Conservation (phyloP, 2,797 vertebrate species). For the Yasuhikotakia modesta region DNA sequence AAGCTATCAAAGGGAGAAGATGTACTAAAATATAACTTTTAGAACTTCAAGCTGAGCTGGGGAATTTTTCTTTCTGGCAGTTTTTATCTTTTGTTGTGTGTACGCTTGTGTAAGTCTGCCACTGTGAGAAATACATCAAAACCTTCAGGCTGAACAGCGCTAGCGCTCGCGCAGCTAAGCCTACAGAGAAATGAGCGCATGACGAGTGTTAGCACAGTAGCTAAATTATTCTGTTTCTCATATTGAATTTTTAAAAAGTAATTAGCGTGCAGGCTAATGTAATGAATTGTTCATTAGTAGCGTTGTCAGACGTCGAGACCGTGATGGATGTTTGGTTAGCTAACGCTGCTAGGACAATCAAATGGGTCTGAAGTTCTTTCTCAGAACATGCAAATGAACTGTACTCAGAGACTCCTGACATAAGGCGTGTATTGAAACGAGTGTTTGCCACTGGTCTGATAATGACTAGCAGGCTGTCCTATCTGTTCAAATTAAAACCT, state of each 20-base stretch:
- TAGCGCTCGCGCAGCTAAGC: constrained; percentile 35
- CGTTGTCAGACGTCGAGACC: constrained; percentile 46
- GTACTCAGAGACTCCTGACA: constrained; percentile 24
- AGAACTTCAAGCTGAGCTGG: constrained; percentile 6
- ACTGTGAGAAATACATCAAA: constrained; percentile 49
- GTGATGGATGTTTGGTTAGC: constrained; percentile 53
- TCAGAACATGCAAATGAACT: constrained; percentile 34
- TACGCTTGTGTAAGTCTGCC: constrained; percentile 28
- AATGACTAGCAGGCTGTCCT: constrained; percentile 35
- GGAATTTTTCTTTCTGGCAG: neutral
- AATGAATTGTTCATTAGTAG: constrained; percentile 60
- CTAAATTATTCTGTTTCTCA: constrained; percentile 54
- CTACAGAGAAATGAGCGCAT: constrained; percentile 53
- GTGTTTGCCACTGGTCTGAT: constrained; percentile 16
- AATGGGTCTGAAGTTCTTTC: constrained; percentile 26
- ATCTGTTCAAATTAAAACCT: constrained; percentile 47
- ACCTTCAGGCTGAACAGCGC: constrained; percentile 18
- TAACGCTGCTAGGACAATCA: constrained; percentile 38
- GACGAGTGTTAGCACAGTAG: constrained; percentile 51
- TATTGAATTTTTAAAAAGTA: constrained; percentile 55
- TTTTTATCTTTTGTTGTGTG: constrained; percentile 15
- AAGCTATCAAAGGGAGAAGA: constrained; percentile 6
- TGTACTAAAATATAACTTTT: constrained; percentile 9
- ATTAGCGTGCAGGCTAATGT: constrained; percentile 59
- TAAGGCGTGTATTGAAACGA: constrained; percentile 32